Evolutionary conservation across 2,888 invertebrate species (phyloP).

Genomic region (Conomelus anceps): DNA sequence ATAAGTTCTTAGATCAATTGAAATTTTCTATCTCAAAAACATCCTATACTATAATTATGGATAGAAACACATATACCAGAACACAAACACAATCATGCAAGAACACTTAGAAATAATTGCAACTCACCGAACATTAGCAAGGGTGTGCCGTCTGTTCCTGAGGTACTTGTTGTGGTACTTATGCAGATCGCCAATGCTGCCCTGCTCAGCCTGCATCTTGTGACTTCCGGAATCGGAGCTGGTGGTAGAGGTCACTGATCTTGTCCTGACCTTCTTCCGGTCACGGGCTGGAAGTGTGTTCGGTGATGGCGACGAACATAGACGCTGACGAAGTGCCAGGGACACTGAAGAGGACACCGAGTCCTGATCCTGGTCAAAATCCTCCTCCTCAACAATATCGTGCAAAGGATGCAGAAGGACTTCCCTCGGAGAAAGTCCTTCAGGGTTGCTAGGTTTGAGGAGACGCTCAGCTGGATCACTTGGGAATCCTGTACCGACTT

Average conservation of each 20-base stretch:
- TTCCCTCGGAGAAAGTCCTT: slow-evolving; percentile 52
- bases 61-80: no score
- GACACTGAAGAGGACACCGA: slow-evolving; percentile 26
- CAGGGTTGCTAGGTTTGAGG: slow-evolving; percentile 36
- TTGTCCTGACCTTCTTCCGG: slow-evolving; percentile 44
- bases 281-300: slow-evolving; percentile 37
- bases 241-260: slow-evolving; percentile 39
- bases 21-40: no score
- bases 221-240: slow-evolving; percentile 29
- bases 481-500: no score
- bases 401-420: slow-evolving; percentile 68
- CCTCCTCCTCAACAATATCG: slow-evolving; percentile 78
- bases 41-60: no score
- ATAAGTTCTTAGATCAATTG: no score
- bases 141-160: slow-evolving; percentile 78
- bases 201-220: slow-evolving; percentile 89
- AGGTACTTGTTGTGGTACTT: slow-evolving; percentile 75
- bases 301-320: slow-evolving; percentile 48
- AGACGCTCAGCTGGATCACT: slow-evolving; percentile 9
- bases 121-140: slow-evolving; percentile 91
- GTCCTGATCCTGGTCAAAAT: neutral
- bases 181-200: slow-evolving; percentile 82
- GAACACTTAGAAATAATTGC: neutral
- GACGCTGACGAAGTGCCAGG: slow-evolving; percentile 44
- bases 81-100: neutral